Conservation (phyloP, 2,113 vertebrate genomes). For the Passer domesticus region DNA sequence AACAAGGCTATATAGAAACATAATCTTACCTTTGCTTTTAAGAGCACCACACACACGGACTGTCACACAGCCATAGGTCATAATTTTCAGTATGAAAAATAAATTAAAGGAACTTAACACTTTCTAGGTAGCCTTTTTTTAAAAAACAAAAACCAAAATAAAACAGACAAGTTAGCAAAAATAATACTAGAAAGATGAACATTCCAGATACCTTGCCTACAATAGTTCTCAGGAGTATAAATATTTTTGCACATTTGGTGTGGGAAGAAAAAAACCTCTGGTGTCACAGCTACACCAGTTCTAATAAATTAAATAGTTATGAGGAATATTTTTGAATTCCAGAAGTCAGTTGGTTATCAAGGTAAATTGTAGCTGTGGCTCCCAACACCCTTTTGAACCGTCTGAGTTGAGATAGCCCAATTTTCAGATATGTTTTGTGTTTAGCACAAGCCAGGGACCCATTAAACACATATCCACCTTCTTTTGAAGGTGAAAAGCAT, state of each 20-base stretch:
- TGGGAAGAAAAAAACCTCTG: neutral
- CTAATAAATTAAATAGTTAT: neutral
- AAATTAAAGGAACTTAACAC: fast-evolving
- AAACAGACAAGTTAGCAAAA: neutral
- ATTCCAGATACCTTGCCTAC: neutral
- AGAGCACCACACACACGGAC: fast-evolving
- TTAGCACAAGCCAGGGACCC: neutral
- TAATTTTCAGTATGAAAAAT: neutral
- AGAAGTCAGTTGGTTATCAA: neutral
- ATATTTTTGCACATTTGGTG: neutral
- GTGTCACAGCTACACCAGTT: neutral
- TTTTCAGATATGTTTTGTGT: neutral
- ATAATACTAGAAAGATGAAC: neutral
- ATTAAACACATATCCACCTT: neutral
- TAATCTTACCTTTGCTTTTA: neutral
- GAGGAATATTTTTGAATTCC: neutral
- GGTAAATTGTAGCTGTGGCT: neutral
- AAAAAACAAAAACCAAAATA: neutral
- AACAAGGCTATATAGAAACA: neutral
- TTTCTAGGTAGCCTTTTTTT: neutral
- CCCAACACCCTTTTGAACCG: neutral
- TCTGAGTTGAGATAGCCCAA: neutral
- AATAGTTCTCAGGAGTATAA: neutral
- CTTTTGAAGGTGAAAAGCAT: neutral
- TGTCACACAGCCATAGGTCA: neutral